These are phyloP conservation scores for Asteroscopus sphinx DNA, from an alignment of 2,888 invertebrate genomes.

Conservation along the genomic window DNA sequence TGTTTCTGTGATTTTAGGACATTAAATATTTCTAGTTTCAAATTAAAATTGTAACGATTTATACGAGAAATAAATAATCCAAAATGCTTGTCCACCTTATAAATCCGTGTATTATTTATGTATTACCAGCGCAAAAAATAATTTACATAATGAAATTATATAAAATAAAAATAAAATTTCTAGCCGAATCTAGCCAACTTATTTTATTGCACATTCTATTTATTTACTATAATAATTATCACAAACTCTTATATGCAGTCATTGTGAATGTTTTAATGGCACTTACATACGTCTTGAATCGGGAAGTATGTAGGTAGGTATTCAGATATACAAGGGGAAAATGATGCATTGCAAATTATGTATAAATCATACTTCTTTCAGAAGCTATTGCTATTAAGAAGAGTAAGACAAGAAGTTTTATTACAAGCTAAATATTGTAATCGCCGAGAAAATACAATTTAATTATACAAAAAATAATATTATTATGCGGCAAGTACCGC, in stretches of 20 bases:
- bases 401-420: constrained; percentile 5
- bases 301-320: not conserved
- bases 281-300: constrained; percentile 45
- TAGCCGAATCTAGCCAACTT: constrained; percentile 60
- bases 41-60: constrained; percentile 31
- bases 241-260: constrained; percentile 55
- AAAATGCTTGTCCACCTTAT: constrained; percentile 40
- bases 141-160: constrained; percentile 39
- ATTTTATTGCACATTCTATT: constrained; percentile 61
- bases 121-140: constrained; percentile 45
- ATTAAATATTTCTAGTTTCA: constrained; percentile 28
- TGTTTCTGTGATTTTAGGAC: constrained; percentile 46
- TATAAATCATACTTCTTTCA: not conserved
- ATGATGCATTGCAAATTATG: constrained; percentile 7
- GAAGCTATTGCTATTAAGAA: not conserved
- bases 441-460: constrained; percentile 1
- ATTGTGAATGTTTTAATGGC: constrained; percentile 65
- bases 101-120: constrained; percentile 33
- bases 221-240: constrained; percentile 56
- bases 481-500: constrained; percentile 1
- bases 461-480: constrained; percentile 5
- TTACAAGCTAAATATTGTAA: constrained; percentile 6
- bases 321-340: constrained; percentile 1
- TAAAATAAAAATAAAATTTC: constrained; percentile 38
- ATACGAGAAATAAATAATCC: constrained; percentile 8